Base-by-base conservation (phyloP, 1,140 invertebrate genomes). In the Parasteatoda tepidariorum region DNA sequence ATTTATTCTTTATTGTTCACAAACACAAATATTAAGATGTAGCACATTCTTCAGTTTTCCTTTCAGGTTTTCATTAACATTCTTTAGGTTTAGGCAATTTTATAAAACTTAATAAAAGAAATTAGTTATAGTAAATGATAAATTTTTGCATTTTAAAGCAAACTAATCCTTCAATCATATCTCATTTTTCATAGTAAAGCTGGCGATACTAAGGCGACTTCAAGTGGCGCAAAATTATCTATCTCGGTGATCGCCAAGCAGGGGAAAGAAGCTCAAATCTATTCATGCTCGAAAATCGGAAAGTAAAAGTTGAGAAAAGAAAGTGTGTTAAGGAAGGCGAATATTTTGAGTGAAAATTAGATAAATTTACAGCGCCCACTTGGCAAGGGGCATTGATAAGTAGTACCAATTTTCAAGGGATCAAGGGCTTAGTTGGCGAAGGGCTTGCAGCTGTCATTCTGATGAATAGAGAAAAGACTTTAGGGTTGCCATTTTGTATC, bases 301-400 rank as follows among this genome's bases (percentile, higher is more conserved):
- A 75, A 61, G 38, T 48, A 48, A 75, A 75, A 34, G 38, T 62
- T 75, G 26, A 26, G 30, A 38, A 15, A 48, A 48, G 7, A 34
- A 67, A 70, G 66, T 71, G n/a, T n/a, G n/a, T n/a, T n/a, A n/a
- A n/a, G n/a, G n/a, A n/a, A n/a, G n/a, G n/a, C n/a, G 78, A 70
- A 82, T 82, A 82, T 82, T 67, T 71, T 68, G 66, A 34, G 54
- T 61, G 31, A 71, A 82, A 82, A 82, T 82, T 82, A 82, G 78
- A 82, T 82, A 82, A 82, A 82, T 82, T 82, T 59, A 67, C 67
- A 48, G 57, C 54, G 66, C 13, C 57, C 67, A 22, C 41, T n/a
- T 48, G 9, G 30, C 31, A 33, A 48, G 67, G 78, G 24, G 66
- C 78, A 82, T 59, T 82, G 78, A 82, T 82, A 82, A 82, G 78